phyloP scores from a whole-genome alignment of 2,797 vertebrate genomes.

The Champsocephalus esox region DNA sequence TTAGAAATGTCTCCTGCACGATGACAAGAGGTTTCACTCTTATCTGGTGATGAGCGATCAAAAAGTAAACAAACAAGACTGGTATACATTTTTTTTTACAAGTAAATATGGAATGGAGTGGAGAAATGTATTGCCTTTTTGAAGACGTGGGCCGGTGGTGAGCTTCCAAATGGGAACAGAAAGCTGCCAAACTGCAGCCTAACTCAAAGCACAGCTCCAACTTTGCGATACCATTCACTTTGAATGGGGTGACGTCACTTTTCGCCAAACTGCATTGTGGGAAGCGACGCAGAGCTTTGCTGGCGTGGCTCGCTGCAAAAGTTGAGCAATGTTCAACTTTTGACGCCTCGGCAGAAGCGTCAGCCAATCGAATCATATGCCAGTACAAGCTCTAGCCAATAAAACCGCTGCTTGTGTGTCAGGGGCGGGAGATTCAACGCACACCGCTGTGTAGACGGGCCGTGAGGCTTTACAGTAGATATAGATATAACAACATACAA shows the following conservation, averaged over 20 bases:
- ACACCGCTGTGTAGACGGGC: no score
- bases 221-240: neutral
- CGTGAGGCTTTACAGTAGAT: neutral
- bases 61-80: neutral
- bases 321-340: no score
- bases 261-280: no score
- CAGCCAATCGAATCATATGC: no score
- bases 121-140: neutral
- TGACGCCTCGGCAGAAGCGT: no score
- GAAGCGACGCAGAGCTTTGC: no score
- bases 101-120: neutral
- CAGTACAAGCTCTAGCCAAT: no score
- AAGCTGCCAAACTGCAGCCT: neutral
- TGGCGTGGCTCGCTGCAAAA: no score
- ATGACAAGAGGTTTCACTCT: neutral
- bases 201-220: neutral
- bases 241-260: no score
- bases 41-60: neutral
- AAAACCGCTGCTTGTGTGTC: no score
- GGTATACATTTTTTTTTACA: neutral
- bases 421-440: no score
- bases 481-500: constrained; percentile 1
- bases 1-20: neutral
- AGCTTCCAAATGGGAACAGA: neutral
- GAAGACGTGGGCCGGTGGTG: neutral